Conservation (phyloP, 2,113 vertebrate genomes). For the Oncorhynchus tshawytscha region DNA sequence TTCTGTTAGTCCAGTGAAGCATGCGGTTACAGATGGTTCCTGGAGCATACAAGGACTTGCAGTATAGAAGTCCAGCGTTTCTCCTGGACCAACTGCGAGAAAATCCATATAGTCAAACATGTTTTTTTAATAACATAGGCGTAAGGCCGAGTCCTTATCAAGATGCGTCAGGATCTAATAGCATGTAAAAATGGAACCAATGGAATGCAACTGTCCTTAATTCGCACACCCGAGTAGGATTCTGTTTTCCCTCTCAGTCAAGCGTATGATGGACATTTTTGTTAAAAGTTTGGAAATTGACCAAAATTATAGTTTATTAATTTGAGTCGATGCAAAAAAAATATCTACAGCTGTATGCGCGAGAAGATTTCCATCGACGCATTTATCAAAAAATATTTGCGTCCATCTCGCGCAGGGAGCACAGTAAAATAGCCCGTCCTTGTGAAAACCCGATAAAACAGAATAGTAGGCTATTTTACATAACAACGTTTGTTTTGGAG, state of each 20-base stretch:
- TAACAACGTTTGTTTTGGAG: conserved; percentile 47
- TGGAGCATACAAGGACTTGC: conserved; percentile 88
- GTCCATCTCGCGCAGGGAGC: not conserved
- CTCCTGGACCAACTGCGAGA: conserved; percentile 84
- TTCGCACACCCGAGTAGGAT: not conserved
- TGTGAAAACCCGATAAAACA: not conserved
- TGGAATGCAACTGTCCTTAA: not conserved
- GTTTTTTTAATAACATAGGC: conserved; percentile 72
- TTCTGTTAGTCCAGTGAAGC: conserved; percentile 89
- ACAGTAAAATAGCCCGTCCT: not conserved
- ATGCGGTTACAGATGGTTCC: conserved; percentile 85
- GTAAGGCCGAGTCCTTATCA: not conserved
- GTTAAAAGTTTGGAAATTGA: conserved; percentile 82
- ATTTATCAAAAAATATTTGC: not conserved
- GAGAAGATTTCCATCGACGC: conserved; percentile 2
- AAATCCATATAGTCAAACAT: conserved; percentile 98
- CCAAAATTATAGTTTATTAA: conserved; percentile 84
- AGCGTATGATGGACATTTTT: conserved; percentile 83
- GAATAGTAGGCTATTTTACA: conserved; percentile 41
- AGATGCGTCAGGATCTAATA: not conserved
- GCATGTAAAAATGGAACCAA: not conserved
- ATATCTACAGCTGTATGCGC: conserved; percentile 45
- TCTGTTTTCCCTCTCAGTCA: conserved; percentile 74
- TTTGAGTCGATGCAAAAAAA: conserved; percentile 67
- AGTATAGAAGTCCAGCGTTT: conserved; percentile 89